phyloP scores from a whole-genome alignment of 2,113 vertebrate species.

The Leucopternis melanops region DNA sequence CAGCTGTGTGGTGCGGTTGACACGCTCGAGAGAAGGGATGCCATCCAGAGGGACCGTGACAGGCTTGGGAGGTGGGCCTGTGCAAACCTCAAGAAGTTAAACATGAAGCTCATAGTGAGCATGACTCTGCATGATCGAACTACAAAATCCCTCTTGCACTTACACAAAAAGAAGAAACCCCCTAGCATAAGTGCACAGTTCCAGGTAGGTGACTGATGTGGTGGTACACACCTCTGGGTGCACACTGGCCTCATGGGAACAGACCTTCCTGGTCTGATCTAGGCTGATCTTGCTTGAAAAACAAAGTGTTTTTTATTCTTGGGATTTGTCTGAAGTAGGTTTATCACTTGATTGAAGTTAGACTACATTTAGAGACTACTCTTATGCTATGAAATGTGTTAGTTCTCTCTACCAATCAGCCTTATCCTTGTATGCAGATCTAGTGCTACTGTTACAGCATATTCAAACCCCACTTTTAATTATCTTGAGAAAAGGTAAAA shows the following conservation, averaged over 20 bases:
- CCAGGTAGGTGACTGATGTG: slow-evolving; percentile 74
- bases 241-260: background rate
- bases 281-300: background rate
- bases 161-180: slow-evolving; percentile 97
- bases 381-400: background rate
- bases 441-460: background rate
- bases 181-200: slow-evolving; percentile 98
- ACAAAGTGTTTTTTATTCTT: background rate
- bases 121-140: slow-evolving; percentile 93
- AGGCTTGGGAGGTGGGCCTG: no score
- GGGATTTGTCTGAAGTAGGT: background rate
- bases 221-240: background rate
- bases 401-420: background rate
- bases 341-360: background rate
- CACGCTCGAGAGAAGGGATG: no score
- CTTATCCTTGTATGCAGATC: background rate
- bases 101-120: slow-evolving; percentile 89
- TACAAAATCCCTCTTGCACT: slow-evolving; percentile 90
- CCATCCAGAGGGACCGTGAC: no score
- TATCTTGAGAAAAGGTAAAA: background rate
- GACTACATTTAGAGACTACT: background rate
- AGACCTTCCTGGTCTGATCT: background rate
- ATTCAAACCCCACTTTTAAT: background rate
- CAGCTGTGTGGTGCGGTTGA: no score
- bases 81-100: no score